Evolutionary conservation across 2,113 vertebrate genomes (phyloP).

Genomic region (Cromileptes altivelis): DNA sequence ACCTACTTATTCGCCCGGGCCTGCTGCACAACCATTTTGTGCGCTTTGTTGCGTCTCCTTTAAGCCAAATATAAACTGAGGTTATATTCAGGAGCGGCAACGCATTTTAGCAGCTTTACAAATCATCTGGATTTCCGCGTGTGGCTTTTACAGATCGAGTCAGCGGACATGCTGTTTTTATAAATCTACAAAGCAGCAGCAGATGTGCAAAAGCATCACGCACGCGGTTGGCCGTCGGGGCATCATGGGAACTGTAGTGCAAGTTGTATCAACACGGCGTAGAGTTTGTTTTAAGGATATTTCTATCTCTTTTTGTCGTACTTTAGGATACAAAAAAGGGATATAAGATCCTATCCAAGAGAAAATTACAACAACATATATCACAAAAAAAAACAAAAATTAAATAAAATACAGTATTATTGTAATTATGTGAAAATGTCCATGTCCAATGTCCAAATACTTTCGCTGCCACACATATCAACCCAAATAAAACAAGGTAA

Average conservation of each 20-base stretch:
- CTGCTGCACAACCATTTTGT: constrained; percentile 73
- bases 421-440: neutral
- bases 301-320: neutral
- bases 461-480: too few species aligned
- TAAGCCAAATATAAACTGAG: constrained; percentile 83
- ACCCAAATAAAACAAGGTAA: neutral
- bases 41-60: constrained; percentile 89
- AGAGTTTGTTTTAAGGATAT: neutral
- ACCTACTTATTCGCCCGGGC: constrained; percentile 73
- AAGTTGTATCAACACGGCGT: neutral
- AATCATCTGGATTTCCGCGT: constrained; percentile 51
- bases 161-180: constrained; percentile 9
- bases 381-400: neutral
- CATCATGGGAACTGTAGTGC: constrained; percentile 74
- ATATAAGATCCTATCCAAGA: neutral
- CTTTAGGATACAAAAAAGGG: neutral
- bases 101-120: constrained; percentile 32
- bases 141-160: fast-evolving
- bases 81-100: constrained; percentile 55
- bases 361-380: too few species aligned
- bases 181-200: constrained; percentile 58
- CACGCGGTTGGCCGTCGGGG: neutral
- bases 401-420: neutral
- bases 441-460: neutral
- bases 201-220: neutral